Base-by-base conservation (phyloP, 2,113 vertebrate genomes). In the Ahaetulla prasina region DNA sequence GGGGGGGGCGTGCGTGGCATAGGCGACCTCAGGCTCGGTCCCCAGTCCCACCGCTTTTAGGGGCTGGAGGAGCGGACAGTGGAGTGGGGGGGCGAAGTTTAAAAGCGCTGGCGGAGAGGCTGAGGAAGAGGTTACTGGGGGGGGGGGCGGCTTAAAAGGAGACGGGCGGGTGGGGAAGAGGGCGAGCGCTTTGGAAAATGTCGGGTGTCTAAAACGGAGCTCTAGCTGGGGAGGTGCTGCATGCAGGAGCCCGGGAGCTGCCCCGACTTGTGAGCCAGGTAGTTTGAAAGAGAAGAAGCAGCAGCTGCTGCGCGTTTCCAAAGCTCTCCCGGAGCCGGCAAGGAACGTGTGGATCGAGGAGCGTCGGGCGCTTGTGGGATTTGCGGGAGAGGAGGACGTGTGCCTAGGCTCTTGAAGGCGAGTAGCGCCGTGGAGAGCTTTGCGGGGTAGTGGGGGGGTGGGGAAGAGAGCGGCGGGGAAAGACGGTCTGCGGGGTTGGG, bases 11-110 rank as follows among this genome's bases (percentile, higher is more conserved):
- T 86, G 45, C 10, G 22, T 30, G 25, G 23, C 30, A 22, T 25
- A 60, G 88, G n/a, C 12, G 8, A 47, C 8, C 16, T 5, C 12
- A 27, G 0, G 25, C 22, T 30, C 18, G 0, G 11, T n/a, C 39
- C 49, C 27, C 63, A 14, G 23, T 14, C 30, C 25, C 25, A 52
- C 60, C 86, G 6, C 20, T 39, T 80, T 80, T 39, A 20, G 68
- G 39, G 63, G 4, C 60, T 18, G 87, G 60, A 47, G n/a, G 85
- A 68, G 49, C 25, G 85, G 85, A 95, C 93, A 85, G 94, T 39
- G 23, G 55, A n/a, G n/a, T n/a, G n/a, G 23, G 55, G 0, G 2
- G 55, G 3, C 18, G 68, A 80, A 80, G 68, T 80, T 80, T 8
- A 80, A 80, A 8, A 20, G 35, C 16, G 1, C 60, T 16, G 60